phyloP scores from a whole-genome alignment of 2,113 vertebrate genomes.

The Odocoileus hemionus region DNA sequence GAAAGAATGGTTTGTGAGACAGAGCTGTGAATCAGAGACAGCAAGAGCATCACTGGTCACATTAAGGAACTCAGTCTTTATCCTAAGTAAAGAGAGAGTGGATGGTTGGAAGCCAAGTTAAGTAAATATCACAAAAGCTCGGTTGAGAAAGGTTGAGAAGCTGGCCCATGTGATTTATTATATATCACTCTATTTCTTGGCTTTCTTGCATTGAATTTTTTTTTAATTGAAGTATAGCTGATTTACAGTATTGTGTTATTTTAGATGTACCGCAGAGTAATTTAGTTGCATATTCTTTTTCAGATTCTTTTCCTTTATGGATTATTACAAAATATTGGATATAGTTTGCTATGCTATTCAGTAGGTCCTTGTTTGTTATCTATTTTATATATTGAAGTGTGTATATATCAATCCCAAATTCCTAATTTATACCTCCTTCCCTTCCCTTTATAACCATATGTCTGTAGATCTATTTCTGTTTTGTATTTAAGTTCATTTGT shows the following conservation, averaged over 20 bases:
- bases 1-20: neutral
- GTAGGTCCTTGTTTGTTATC: neutral
- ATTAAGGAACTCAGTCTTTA: neutral
- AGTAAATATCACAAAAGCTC: neutral
- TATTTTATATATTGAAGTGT: neutral
- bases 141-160: neutral
- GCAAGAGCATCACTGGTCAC: neutral
- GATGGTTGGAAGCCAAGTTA: neutral
- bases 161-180: neutral
- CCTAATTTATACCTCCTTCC: neutral
- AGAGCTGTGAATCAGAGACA: neutral
- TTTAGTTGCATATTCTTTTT: neutral
- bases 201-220: neutral
- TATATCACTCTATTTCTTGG: neutral
- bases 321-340: neutral
- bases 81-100: neutral
- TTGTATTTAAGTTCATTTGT: neutral
- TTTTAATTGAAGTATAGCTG: neutral
- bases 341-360: neutral
- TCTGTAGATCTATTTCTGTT: neutral
- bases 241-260: neutral
- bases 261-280: neutral
- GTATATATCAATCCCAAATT: neutral
- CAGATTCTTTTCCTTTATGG: neutral
- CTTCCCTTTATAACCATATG: neutral